A percentile compares a stretch with the other conserved stretches of the same genome.
These are phyloP conservation scores for Pipistrellus pipistrellus DNA, from an alignment of 2,797 vertebrate genomes.

Conservation along the genomic window DNA sequence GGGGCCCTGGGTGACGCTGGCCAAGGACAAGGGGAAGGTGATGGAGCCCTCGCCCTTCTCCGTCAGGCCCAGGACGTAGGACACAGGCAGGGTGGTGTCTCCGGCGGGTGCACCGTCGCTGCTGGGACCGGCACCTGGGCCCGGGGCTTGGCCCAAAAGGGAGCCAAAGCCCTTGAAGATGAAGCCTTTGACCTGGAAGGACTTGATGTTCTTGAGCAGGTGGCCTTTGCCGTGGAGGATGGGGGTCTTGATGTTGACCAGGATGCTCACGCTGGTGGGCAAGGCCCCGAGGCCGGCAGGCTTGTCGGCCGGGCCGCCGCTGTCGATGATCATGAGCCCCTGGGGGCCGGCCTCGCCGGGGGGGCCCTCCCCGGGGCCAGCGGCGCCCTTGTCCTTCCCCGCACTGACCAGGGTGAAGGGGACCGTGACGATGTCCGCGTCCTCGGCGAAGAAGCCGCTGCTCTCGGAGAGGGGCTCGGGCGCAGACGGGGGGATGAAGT, in stretches of 20 bases:
- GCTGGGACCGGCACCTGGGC: background rate
- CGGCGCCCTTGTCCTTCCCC: fast-evolving
- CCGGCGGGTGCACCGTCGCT: background rate
- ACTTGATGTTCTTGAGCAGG: background rate
- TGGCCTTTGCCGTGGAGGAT: background rate
- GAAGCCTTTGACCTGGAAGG: background rate
- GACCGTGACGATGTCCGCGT: background rate
- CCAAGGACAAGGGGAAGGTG: slow-evolving; percentile 20
- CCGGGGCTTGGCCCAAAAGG: background rate
- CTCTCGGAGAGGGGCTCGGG: background rate
- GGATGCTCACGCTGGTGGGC: background rate
- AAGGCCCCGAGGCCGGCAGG: background rate
- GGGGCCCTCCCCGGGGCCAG: fast-evolving
- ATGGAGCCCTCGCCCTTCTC: background rate
- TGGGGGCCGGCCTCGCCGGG: fast-evolving
- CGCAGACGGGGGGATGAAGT: background rate
- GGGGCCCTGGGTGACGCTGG: background rate
- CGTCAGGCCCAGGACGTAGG: background rate
- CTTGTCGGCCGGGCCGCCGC: slow-evolving; percentile 4
- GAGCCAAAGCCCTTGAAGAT: background rate
- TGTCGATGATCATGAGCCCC: fast-evolving
- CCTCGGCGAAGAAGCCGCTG: background rate
- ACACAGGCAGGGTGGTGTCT: fast-evolving
- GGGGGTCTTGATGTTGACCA: background rate
- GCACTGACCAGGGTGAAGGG: background rate